These are phyloP conservation scores for Drosophila putrida DNA, from an alignment of 2,888 invertebrate species.

Conservation along the genomic window DNA sequence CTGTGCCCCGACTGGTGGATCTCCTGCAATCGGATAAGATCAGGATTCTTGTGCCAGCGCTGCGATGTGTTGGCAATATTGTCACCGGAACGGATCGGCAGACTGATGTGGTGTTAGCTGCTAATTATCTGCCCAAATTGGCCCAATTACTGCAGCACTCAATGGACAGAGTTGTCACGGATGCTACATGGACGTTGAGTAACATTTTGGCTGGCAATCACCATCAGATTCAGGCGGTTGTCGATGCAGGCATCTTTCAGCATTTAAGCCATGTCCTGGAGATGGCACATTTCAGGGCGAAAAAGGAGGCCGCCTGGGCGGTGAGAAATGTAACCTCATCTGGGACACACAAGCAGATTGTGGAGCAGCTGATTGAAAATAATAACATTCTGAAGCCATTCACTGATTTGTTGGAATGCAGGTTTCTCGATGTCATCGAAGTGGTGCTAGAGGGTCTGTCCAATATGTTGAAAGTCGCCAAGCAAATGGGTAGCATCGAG, in stretches of 20 bases:
- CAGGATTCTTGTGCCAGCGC: constrained; percentile 92
- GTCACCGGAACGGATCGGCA: constrained; percentile 96
- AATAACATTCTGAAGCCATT: constrained; percentile 90
- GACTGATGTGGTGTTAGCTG: constrained; percentile 93
- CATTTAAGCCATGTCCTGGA: constrained; percentile 82
- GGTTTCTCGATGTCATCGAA: constrained; percentile 91
- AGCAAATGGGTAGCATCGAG: constrained; percentile 91
- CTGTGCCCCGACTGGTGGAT: constrained; percentile 90
- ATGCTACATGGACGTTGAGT: constrained; percentile 93
- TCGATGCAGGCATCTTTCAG: constrained; percentile 87
- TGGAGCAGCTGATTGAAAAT: constrained; percentile 88
- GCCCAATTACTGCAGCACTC: constrained; percentile 88
- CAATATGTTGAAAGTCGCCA: constrained; percentile 91
- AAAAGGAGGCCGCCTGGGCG: constrained; percentile 97
- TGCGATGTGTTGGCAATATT: constrained; percentile 96
- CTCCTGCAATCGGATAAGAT: constrained; percentile 89
- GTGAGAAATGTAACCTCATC: constrained; percentile 96
- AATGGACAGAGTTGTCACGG: constrained; percentile 85
- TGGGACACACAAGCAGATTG: constrained; percentile 91
- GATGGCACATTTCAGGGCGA: constrained; percentile 90
- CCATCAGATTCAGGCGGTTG: constrained; percentile 91
- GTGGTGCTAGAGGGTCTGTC: constrained; percentile 92
- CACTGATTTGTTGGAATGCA: constrained; percentile 91
- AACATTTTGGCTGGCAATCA: constrained; percentile 97
- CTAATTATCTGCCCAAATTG: constrained; percentile 90